Evolutionary conservation across 2,888 invertebrate species (phyloP), one percentile per base, ranked within the genome.

Genomic region (Drosophila koepferae): DNA sequence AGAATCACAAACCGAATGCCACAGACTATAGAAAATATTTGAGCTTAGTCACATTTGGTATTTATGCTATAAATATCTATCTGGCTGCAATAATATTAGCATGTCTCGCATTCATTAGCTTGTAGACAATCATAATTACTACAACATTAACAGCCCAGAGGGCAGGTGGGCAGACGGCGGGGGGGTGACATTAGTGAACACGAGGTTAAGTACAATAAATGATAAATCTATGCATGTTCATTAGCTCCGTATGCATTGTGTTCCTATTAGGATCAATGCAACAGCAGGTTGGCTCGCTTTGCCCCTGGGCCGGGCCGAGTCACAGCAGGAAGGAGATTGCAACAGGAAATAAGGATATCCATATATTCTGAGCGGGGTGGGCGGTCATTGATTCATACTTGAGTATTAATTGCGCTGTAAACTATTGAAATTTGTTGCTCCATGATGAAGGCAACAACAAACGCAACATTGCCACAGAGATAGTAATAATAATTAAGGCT

Each of bases 351-450:
- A 74, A 51, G 59, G 60, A 53, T n/a, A 58, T 38, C 14, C 38
- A 31, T 8, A 44, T n/a, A 28, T 20, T 31, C n/a, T 23, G 18
- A 5, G 18, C n/a, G 61, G 44, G 10, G 54, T 14, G 28, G 53
- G 48, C 44, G 49, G 43, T 64, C 61, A 81, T 80, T 89, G 49
- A 31, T 31, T 31, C 31, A 34, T 31, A 69, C 73, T 71, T 89
- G 88, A 77, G 77, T 74, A 87, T 85, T 87, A 88, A 82, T 85
- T 82, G 71, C 48, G 58, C 60, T 68, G 67, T 72, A 73, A 82
- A 76, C 82, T 79, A 82, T 68, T 55, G 59, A 63, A 65, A 59
- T 70, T 64, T 49, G 60, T 44, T 62, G 18, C 61, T 63, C 63
- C 53, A 63, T 79, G 69, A 74, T 64, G 54, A 66, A 28, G 34